phyloP scores from a whole-genome alignment of 2,113 vertebrate species.

The Proteles cristata region DNA sequence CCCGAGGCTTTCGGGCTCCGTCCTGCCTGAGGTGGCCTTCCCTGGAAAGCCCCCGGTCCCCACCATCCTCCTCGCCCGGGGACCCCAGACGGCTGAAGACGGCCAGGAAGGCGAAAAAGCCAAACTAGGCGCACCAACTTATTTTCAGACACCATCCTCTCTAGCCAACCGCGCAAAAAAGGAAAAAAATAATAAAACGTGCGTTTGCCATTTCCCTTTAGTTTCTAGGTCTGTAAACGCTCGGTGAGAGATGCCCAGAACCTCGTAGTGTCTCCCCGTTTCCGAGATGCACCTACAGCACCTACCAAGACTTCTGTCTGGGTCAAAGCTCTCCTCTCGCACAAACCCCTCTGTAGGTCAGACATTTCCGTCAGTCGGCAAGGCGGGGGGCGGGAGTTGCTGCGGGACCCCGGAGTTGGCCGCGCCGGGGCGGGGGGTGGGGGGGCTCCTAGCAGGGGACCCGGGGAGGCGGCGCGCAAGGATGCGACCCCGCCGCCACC shows the following conservation, averaged over 20 bases:
- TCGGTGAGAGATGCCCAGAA: not conserved
- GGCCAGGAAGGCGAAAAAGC: not conserved
- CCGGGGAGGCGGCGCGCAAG: not conserved
- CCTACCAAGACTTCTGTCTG: not conserved
- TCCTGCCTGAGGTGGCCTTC: not conserved
- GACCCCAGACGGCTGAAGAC: not conserved
- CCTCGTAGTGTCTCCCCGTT: not conserved
- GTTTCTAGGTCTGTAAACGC: not conserved
- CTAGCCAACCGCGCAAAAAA: not conserved
- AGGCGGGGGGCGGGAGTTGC: not conserved
- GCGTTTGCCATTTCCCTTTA: not conserved
- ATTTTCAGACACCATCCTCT: not conserved
- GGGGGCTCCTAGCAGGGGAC: not conserved
- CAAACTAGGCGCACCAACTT: not conserved
- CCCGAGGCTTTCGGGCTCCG: not conserved
- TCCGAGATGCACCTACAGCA: not conserved
- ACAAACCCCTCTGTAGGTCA: not conserved
- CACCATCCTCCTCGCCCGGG: not conserved
- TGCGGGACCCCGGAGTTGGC: not conserved
- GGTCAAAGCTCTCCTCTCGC: not conserved
- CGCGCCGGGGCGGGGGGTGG: not conserved
- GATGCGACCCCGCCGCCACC: conserved; percentile 21
- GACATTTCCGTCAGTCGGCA: not conserved
- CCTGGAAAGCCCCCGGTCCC: conserved; percentile 22
- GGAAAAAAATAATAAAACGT: not conserved